Base-by-base conservation (phyloP, 1,140 invertebrate genomes). In the Sminthurides bifidus region DNA sequence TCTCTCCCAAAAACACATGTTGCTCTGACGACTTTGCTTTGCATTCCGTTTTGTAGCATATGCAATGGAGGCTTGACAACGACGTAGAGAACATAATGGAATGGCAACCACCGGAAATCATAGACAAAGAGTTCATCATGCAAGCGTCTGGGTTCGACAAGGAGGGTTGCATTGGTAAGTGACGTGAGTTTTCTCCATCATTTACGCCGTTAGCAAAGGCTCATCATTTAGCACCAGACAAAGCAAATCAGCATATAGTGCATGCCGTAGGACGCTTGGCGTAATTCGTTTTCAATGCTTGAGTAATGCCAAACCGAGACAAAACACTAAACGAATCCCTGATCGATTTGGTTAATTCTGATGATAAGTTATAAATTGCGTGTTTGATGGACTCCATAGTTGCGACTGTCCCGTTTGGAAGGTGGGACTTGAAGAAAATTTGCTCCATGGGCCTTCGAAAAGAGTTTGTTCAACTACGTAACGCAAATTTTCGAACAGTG, bases 131-230 rank as follows among this genome's bases (percentile, higher is more conserved):
- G 69, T 78, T 84, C 64, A 84, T 87, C 0, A 81, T 81, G 40
- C 88, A 88, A 46, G 68, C 79, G 1, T 75, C 76, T 51, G 89
- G 89, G 2, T 82, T 77, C 60, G 88, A 92, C 66, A 89, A 86
- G 64, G 83, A 88, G 63, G 87, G 86, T 15, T 81, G 82, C 23
- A 87, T 88, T 31, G 38, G 58, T 59, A 44, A 30, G n/a, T n/a
- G n/a, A n/a, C n/a, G n/a, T n/a, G n/a, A n/a, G n/a, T n/a, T n/a
- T n/a, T n/a, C n/a, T n/a, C n/a, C n/a, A n/a, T n/a, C n/a, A n/a
- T n/a, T n/a, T n/a, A n/a, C n/a, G n/a, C n/a, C n/a, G n/a, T n/a
- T n/a, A n/a, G n/a, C n/a, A n/a, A n/a, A n/a, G n/a, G n/a, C n/a
- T n/a, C n/a, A n/a, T n/a, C n/a, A n/a, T n/a, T n/a, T n/a, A n/a